Evolutionary conservation across 2,797 vertebrate genomes (phyloP), one percentile per base, ranked within the genome.

Genomic region (Tenualosa thibaudeaui): DNA sequence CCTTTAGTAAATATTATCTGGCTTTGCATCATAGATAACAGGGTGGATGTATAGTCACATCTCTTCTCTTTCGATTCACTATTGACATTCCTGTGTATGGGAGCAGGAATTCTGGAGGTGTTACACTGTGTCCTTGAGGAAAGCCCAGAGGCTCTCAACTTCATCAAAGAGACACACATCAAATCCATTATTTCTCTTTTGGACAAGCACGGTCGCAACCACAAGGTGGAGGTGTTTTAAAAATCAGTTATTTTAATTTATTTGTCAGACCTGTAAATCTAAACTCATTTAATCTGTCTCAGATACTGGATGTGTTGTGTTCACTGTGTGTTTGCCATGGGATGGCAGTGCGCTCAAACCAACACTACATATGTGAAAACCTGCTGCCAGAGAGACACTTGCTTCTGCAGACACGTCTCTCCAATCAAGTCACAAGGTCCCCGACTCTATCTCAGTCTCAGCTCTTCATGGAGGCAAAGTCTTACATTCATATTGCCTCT

Each of bases 301-400:
- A 99, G 98, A 97, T 99, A 86, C 94, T 99, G 90, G 97, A 99
- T 81, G 97, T 99, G 88, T 93, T 99, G 7, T 96, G 96, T 89
- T 98, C 98, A 24, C 94, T 99, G n/a, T 99, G 97, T 90, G 97
- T 98, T 86, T 99, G 97, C 91, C 96, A 98, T 46, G 96, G 97
- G 53, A 96, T 97, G 13, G 98, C 98, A 0, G 96, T 99, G 75
- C 94, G 97, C 2, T 97, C 97, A 86, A 99, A 98, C 94, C 98
- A 99, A 87, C 96, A 98, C 91, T 94, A 98, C 89, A 98, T 99
- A 91, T 98, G 97, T 92, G 97, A 99, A 92, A 97, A 96, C 88
- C 94, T 99, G 84, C 95, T 99, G 81, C 96, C 98, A 50, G 95
- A 97, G 89, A 95, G 98, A 95, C 97, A 99, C 89, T 91, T 98